Conservation (phyloP, 2,888 invertebrate genomes). For the Blera fallax region DNA sequence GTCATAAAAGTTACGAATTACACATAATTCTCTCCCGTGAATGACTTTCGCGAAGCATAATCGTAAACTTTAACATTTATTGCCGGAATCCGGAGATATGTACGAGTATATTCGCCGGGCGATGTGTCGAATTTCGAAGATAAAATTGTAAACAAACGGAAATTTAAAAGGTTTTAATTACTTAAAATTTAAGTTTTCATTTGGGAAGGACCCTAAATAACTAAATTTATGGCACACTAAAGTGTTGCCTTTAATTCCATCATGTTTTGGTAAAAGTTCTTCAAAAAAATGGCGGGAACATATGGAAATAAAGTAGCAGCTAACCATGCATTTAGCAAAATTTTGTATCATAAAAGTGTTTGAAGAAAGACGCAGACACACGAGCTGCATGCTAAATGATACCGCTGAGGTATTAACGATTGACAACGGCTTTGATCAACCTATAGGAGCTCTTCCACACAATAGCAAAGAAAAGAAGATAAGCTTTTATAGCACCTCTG, state of each 20-base stretch:
- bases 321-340: no score
- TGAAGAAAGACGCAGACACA: no score
- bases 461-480: no score
- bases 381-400: not conserved
- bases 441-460: no score
- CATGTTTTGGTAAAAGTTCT: not conserved
- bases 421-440: no score
- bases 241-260: not conserved
- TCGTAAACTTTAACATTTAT: slow-evolving; percentile 48
- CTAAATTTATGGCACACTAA: slow-evolving; percentile 2
- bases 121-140: slow-evolving; percentile 27
- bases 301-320: no score
- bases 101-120: not conserved
- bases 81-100: not conserved
- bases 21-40: slow-evolving; percentile 38
- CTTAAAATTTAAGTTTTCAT: not conserved
- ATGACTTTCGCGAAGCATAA: slow-evolving; percentile 11
- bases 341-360: no score
- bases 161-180: slow-evolving; percentile 20
- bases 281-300: not conserved
- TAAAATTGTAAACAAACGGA: slow-evolving; percentile 29
- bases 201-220: not conserved
- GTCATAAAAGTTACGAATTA: slow-evolving; percentile 56
- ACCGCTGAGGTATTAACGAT: no score
- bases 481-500: no score